phyloP scores from a whole-genome alignment of 2,888 invertebrate genomes.

The Latrodectus elegans region DNA sequence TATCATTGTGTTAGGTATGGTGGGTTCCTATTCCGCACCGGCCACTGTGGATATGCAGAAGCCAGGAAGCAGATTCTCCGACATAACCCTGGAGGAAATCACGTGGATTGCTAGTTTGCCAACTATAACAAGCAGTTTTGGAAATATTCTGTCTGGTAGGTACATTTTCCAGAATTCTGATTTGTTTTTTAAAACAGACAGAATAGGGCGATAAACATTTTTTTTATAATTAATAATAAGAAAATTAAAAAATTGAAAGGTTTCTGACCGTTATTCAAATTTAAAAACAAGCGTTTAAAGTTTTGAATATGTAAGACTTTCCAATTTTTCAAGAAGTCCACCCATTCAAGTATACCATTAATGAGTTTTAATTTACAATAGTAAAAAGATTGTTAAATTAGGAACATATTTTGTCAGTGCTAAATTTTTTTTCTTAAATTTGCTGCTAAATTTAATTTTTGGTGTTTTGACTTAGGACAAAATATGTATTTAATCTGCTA shows the following conservation, averaged over 20 bases:
- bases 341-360: too few relatives aligned
- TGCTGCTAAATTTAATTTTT: too few relatives aligned
- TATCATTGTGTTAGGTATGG: slow-evolving; percentile 53
- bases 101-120: slow-evolving; percentile 67
- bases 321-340: not conserved
- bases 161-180: not conserved
- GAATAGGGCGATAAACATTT: not conserved
- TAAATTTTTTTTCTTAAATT: too few relatives aligned
- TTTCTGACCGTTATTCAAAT: not conserved
- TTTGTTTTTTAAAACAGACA: not conserved
- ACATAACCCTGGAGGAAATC: slow-evolving; percentile 30
- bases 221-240: not conserved
- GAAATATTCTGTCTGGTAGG: slow-evolving; percentile 59
- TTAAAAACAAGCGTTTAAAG: not conserved
- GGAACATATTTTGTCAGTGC: too few relatives aligned
- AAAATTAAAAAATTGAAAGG: not conserved
- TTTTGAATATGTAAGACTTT: not conserved
- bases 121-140: slow-evolving; percentile 58
- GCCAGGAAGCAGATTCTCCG: slow-evolving; percentile 33
- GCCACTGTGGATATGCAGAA: slow-evolving; percentile 57
- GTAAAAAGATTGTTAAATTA: too few relatives aligned
- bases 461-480: too few relatives aligned
- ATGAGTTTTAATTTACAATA: too few relatives aligned
- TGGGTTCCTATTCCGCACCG: slow-evolving; percentile 51
- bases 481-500: too few relatives aligned